Evolutionary conservation across 2,797 vertebrate species (phyloP).

Genomic region (Tarsius wallacei): DNA sequence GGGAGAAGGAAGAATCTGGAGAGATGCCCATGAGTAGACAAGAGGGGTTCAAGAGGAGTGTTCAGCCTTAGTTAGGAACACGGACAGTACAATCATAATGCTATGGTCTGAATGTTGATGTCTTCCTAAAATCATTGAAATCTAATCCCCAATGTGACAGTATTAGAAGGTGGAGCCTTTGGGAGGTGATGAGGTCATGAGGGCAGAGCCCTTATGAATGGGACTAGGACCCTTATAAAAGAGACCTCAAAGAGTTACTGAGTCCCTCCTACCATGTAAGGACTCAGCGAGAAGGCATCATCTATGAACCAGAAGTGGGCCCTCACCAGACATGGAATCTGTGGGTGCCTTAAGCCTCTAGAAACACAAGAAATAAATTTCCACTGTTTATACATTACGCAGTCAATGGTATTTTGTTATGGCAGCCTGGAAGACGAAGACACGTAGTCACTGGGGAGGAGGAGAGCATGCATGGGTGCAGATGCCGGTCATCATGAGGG

Average conservation of each 20-base stretch:
- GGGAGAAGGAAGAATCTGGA: background rate
- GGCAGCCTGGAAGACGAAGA: background rate
- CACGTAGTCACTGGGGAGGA: accelerated
- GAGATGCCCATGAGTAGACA: background rate
- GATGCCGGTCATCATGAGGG: accelerated
- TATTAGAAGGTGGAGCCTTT: background rate
- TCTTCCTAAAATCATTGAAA: background rate
- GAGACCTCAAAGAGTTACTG: background rate
- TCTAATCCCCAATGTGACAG: too few relatives aligned
- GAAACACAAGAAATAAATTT: background rate
- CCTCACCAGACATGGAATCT: background rate
- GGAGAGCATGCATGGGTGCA: accelerated
- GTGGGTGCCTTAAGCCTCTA: background rate
- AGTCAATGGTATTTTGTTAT: too few relatives aligned
- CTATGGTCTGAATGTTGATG: background rate
- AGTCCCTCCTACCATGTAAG: background rate
- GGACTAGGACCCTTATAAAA: background rate
- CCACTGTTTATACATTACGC: too few relatives aligned
- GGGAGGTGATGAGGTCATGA: background rate
- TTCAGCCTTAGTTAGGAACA: accelerated
- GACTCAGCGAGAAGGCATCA: too few relatives aligned
- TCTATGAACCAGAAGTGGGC: accelerated
- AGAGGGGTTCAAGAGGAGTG: background rate
- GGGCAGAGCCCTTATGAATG: background rate
- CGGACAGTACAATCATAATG: accelerated